phyloP scores from a whole-genome alignment of 2,797 vertebrate species.

The Perodicticus potto region DNA sequence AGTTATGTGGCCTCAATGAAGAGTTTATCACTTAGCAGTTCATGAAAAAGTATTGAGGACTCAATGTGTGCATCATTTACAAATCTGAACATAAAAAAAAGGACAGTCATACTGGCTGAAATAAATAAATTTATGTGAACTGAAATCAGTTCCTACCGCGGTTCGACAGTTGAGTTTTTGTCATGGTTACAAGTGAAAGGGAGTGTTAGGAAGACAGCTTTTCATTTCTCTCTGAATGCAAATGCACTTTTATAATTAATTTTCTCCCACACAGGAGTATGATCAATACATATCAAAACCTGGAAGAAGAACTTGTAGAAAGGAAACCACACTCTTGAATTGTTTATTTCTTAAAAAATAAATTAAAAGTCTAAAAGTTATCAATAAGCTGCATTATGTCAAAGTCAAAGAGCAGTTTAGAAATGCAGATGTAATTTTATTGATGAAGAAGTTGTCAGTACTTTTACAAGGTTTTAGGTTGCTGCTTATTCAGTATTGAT shows the following conservation, averaged over 20 bases:
- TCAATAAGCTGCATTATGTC: background rate
- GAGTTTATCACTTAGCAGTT: constrained; percentile 33
- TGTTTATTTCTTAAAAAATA: constrained; percentile 44
- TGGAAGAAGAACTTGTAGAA: background rate
- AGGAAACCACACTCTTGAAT: background rate
- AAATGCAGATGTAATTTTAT: background rate
- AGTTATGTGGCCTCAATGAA: background rate
- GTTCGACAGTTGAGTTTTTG: background rate
- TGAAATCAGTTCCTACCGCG: background rate
- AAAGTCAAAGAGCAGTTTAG: background rate
- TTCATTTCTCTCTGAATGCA: constrained; percentile 9
- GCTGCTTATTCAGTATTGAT: background rate
- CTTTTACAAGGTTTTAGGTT: background rate
- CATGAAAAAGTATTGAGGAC: background rate
- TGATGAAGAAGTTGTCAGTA: background rate
- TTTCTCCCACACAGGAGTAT: background rate
- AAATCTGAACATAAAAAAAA: background rate
- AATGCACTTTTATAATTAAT: constrained; percentile 6
- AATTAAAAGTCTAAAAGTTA: constrained; percentile 8
- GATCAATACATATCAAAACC: background rate
- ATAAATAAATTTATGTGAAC: background rate
- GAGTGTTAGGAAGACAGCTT: background rate
- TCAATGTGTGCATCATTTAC: background rate
- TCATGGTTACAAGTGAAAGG: background rate
- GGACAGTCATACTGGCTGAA: background rate